Conservation (phyloP, 2,113 vertebrate species). For the Papio anubis region DNA sequence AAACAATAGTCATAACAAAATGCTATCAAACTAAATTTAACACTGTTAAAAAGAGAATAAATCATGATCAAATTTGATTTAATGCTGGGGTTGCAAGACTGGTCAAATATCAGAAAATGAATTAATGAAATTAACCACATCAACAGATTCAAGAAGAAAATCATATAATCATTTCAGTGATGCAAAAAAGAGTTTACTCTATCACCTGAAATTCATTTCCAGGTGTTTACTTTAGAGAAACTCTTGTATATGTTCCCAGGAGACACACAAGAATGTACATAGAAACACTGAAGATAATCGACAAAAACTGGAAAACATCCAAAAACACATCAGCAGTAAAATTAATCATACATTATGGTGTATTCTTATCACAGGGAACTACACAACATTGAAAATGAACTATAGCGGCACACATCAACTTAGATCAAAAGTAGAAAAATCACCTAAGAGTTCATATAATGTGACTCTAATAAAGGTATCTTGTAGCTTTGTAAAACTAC, state of each 20-base stretch:
- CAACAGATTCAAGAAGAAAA: conserved; percentile 34
- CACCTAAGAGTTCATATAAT: not conserved
- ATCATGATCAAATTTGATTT: not conserved
- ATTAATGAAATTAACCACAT: not conserved
- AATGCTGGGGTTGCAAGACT: not conserved
- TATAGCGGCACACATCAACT: not conserved
- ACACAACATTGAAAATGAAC: not conserved
- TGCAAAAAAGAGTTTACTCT: not conserved
- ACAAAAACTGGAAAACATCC: not conserved
- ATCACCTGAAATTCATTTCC: conserved; percentile 21
- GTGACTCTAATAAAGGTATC: not conserved
- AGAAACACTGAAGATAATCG: not conserved
- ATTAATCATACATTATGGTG: not conserved
- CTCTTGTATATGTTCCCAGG: not conserved
- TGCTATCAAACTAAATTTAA: not conserved
- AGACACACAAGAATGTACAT: not conserved
- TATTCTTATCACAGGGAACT: not conserved
- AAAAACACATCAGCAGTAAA: not conserved
- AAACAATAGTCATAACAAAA: not conserved
- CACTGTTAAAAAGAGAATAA: not conserved
- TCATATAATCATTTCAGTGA: not conserved
- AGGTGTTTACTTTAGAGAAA: conserved; percentile 12
- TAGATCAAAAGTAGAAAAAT: conserved; percentile 21
- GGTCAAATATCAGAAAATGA: conserved; percentile 12
- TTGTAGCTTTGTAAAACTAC: not conserved